Evolutionary conservation across 2,113 vertebrate genomes (phyloP).

Genomic region (Leuciscus idus): DNA sequence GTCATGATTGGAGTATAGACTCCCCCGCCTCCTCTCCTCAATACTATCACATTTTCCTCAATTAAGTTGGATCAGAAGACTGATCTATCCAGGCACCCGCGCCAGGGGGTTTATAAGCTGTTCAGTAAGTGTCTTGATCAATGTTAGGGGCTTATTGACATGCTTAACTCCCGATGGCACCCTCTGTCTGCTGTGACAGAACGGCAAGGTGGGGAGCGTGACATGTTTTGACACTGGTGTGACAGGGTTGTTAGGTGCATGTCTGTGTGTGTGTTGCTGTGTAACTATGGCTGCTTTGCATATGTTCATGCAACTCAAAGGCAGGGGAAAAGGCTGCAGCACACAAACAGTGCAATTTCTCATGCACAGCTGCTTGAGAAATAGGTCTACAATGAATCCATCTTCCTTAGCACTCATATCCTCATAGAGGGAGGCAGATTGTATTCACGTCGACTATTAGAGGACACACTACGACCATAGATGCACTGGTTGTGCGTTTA

Average conservation of each 20-base stretch:
- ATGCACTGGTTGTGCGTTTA: neutral
- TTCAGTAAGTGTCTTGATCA: constrained; percentile 48
- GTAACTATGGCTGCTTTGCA: constrained; percentile 41
- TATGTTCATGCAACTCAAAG: constrained; percentile 27
- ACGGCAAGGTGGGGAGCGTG: constrained; percentile 21
- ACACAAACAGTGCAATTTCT: constrained; percentile 30
- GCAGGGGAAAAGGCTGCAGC: constrained; percentile 20
- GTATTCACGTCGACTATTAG: constrained; percentile 18
- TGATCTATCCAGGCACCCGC: constrained; percentile 27
- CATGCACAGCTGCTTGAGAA: constrained; percentile 17
- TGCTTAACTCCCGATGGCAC: constrained; percentile 43
- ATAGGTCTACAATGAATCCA: constrained; percentile 11
- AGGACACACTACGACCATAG: neutral
- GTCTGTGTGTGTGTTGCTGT: neutral
- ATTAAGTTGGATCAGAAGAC: constrained; percentile 64
- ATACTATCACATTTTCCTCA: constrained; percentile 36
- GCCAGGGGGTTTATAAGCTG: constrained; percentile 39
- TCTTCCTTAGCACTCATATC: constrained; percentile 29
- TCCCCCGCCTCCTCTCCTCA: neutral
- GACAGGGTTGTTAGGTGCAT: constrained; percentile 33
- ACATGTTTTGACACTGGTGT: constrained; percentile 42
- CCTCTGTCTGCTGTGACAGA: constrained; percentile 42
- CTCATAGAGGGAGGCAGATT: neutral
- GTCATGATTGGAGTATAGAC: constrained; percentile 23
- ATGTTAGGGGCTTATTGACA: constrained; percentile 46